phyloP scores from a whole-genome alignment of 2,113 vertebrate genomes.

The Lasiurus borealis region DNA sequence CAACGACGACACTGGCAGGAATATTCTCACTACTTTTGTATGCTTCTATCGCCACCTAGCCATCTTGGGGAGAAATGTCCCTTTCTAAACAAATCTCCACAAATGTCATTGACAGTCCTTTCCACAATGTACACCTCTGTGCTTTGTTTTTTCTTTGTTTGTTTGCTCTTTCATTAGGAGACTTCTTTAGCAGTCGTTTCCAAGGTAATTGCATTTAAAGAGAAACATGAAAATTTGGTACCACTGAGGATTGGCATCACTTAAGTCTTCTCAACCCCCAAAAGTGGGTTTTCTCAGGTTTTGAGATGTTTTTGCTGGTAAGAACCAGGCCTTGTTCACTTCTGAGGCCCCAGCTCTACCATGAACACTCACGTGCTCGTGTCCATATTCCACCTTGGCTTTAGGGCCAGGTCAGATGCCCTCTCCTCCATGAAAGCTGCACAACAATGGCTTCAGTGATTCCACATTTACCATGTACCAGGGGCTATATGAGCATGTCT shows the following conservation, averaged over 20 bases:
- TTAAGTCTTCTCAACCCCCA: neutral
- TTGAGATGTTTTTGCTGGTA: neutral
- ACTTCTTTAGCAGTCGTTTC: neutral
- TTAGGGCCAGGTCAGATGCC: neutral
- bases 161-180: neutral
- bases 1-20: rapidly evolving
- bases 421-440: neutral
- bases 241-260: neutral
- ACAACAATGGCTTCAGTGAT: neutral
- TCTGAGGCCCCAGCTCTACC: neutral
- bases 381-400: neutral
- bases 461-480: neutral
- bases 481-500: neutral
- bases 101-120: rapidly evolving
- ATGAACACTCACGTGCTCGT: rapidly evolving
- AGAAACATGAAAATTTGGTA: neutral
- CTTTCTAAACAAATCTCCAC: neutral
- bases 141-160: neutral
- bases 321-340: neutral
- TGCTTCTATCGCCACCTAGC: slow-evolving; percentile 65
- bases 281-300: neutral
- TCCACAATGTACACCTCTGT: rapidly evolving
- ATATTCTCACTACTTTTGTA: neutral
- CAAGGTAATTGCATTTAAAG: neutral
- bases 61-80: neutral